These are phyloP conservation scores for Blastobasis lacticolella DNA, from an alignment of 2,888 invertebrate species.

Conservation along the genomic window DNA sequence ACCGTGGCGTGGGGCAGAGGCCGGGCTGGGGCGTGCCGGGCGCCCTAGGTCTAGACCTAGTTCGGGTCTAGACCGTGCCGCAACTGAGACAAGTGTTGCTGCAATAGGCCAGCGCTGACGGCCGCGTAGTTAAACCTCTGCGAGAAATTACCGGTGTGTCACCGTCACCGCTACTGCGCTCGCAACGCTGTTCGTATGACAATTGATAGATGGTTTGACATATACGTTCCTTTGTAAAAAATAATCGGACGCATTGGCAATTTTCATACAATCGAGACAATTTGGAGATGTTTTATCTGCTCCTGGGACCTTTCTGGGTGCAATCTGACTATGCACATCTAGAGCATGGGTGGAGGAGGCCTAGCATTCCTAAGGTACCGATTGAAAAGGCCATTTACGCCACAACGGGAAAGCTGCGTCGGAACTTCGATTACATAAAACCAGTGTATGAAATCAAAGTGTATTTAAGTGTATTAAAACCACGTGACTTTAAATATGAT, in stretches of 20 bases:
- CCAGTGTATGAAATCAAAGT: too few species aligned
- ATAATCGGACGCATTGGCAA: slow-evolving; percentile 36
- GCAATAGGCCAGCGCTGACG: slow-evolving; percentile 69
- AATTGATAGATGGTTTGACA: slow-evolving; percentile 3
- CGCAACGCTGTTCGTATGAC: too few species aligned
- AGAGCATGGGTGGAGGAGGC: too few species aligned
- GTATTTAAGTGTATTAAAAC: too few species aligned
- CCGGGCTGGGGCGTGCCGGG: slow-evolving; percentile 19
- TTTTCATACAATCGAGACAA: slow-evolving; percentile 2
- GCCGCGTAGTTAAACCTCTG: slow-evolving; percentile 75
- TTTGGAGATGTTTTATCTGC: too few species aligned
- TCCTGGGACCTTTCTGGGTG: too few species aligned
- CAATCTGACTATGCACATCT: too few species aligned
- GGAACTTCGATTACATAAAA: too few species aligned
- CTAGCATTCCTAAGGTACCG: too few species aligned
- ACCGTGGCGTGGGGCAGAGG: slow-evolving; percentile 26
- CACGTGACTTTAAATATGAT: too few species aligned
- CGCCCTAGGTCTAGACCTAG: slow-evolving; percentile 23
- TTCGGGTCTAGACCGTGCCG: slow-evolving; percentile 55
- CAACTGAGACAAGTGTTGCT: slow-evolving; percentile 68
- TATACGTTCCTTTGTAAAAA: not conserved
- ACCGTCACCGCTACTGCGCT: slow-evolving; percentile 56
- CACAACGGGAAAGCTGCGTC: too few species aligned
- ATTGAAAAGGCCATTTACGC: too few species aligned
- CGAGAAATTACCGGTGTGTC: slow-evolving; percentile 52